Evolutionary conservation across 2,888 invertebrate genomes (phyloP).

Genomic region (Drosophila atripex): DNA sequence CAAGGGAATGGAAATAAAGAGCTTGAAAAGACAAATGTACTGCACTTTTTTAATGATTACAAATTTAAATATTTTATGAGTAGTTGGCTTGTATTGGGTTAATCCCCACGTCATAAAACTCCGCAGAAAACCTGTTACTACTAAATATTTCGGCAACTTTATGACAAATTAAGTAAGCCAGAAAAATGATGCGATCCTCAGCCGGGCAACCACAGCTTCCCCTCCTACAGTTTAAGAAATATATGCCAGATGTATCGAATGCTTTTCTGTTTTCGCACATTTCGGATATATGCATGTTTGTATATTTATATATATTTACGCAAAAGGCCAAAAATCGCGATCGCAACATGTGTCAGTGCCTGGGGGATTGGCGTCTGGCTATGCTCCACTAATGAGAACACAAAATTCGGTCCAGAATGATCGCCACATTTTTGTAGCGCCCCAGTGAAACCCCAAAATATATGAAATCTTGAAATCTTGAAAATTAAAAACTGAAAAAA

Average conservation of each 20-base stretch:
- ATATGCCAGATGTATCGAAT: slow-evolving; percentile 60
- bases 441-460: slow-evolving; percentile 18
- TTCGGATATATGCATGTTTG: slow-evolving; percentile 7
- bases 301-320: background rate
- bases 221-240: background rate
- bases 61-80: background rate
- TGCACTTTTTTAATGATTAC: too few species aligned
- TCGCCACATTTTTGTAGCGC: slow-evolving; percentile 45
- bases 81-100: background rate
- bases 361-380: slow-evolving; percentile 31
- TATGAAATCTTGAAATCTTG: slow-evolving; percentile 20
- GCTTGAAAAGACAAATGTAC: too few species aligned
- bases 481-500: slow-evolving; percentile 14
- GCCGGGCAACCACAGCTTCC: background rate
- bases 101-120: background rate
- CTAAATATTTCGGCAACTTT: slow-evolving; percentile 22
- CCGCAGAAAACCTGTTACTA: background rate
- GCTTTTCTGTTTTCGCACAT: slow-evolving; percentile 64
- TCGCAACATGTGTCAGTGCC: slow-evolving; percentile 27
- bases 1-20: too few species aligned
- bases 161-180: slow-evolving; percentile 12
- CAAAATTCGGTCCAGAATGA: slow-evolving; percentile 50
- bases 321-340: background rate
- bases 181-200: slow-evolving; percentile 11
- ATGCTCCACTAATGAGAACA: slow-evolving; percentile 47